phyloP scores from a whole-genome alignment of 2,888 invertebrate species.

The Synergus japonicus region DNA sequence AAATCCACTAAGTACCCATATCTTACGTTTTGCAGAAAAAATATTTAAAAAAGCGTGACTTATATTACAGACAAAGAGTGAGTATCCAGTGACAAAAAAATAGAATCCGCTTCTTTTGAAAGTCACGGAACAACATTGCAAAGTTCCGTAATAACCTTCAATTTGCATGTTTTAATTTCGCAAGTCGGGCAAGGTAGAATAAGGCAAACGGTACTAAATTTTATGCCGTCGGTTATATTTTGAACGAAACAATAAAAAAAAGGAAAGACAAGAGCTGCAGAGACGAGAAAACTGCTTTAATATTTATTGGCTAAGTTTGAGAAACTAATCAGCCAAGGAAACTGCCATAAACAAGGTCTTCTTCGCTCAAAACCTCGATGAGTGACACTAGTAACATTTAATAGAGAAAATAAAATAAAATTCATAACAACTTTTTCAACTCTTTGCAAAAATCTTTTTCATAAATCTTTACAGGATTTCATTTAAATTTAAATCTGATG shows the following conservation, averaged over 20 bases:
- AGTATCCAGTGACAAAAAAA: constrained; percentile 18
- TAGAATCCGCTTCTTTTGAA: constrained; percentile 28
- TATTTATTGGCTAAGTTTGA: constrained; percentile 1
- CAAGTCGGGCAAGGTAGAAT: not conserved
- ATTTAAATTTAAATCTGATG: not conserved
- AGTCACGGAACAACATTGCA: constrained; percentile 26
- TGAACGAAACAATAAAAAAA: not conserved
- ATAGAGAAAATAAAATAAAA: not conserved
- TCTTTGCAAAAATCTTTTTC: not conserved
- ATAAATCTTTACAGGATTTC: not conserved
- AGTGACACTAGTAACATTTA: not conserved
- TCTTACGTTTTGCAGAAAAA: not conserved
- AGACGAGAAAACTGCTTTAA: not conserved
- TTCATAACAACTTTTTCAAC: not conserved
- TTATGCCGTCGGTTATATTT: constrained; percentile 11
- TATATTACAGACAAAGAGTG: not conserved
- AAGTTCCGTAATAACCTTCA: constrained; percentile 27
- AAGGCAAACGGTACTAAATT: constrained; percentile 27
- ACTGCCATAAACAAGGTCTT: not conserved
- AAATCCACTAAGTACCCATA: not conserved
- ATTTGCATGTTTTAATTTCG: constrained; percentile 37
- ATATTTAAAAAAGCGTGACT: not conserved
- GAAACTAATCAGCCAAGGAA: not conserved
- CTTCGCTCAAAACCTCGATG: not conserved
- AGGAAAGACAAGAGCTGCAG: not conserved